Base-by-base conservation (phyloP, 2,888 invertebrate genomes). In the Acrocyrtus sp. region DNA sequence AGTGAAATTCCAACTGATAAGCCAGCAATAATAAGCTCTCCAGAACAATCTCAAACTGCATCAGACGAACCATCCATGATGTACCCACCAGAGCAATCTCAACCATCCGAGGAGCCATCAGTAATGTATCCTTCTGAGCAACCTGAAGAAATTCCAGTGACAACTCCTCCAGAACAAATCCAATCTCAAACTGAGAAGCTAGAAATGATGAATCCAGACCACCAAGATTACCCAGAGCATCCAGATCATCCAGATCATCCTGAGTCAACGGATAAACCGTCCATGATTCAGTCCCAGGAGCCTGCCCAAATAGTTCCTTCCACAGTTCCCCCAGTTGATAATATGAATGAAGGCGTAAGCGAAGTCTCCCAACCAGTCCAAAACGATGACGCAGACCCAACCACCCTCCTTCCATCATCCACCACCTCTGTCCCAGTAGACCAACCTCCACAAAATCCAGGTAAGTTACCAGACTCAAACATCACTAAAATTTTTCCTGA, bases 401-500 rank as follows among this genome's bases (percentile, higher is more conserved):
- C 22, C 48, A 48, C 6, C 21, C 21, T 48, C 22, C 48, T 6
- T 8, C 10, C 26, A 45, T 17, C 63, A 19, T 45, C 68, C 15
- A 3, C 58, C 15, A 19, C 56, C 29, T 53, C 68, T 51, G 60
- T 45, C 53, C n/a, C 53, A 15, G n/a, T n/a, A n/a, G 39, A 67
- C 12, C 34, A 57, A 34, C 57, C 21, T 10, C 53, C 45, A 45
- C 41, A 47, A 48, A 68, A 39, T 60, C 68, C 68, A 68, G 68
- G 68, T 68, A 68, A 68, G 68, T 66, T 56, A 39, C 65, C 65
- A 63, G 63, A 56, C 45, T 76, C 76, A 27, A 48, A 63, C 22
- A 56, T 76, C 21, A 72, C 66, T 62, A 61, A 76, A 70, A 76
- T 76, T 43, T 66, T 60, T 45, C 76, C 76, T 51, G 70, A 74